Evolutionary conservation across 30 jellyfish, hydroid and myxozoan genomes (phyloP), one percentile per base, ranked within the genome.

Genomic region (Sanderia malayensis): DNA sequence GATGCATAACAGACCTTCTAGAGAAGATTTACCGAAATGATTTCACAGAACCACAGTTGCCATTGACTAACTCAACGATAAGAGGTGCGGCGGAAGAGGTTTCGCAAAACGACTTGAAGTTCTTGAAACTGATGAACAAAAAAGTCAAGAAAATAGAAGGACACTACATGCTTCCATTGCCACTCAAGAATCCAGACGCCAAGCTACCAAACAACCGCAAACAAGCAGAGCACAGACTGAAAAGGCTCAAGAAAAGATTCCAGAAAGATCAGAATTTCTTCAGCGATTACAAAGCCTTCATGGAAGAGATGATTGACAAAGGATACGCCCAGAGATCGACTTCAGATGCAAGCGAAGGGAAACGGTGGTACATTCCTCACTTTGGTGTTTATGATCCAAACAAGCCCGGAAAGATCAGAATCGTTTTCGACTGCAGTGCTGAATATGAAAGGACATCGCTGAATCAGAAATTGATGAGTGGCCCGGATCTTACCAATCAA

Each of bases 391-490:
- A 63, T 0, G 25, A 63, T 30, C 61, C 59, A 7, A 24, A 30
- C 58, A 63, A 63, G 34, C 75, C 75, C 25, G 59, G 59, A 8
- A 63, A 63, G 75, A 30, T 63, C 57, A 29, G 81, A 68, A 67
- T 68, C 13, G 81, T 68, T 18, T 68, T 68, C 74, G 81, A 68
- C 23, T 68, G 81, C 41, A 31, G 81, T 18, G 73, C 75, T 19
- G 76, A 68, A 37, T 68, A 44, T 31, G 30, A 37, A 6, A 76
- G 81, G 21, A 32, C 19, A 18, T 68, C 75, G 23, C 37, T 68
- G 75, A 27, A 27, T 27, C 28, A 62, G 34, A 24, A 63, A 13
- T 30, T 63, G 57, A 24, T 20, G 28, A 62, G 61, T 62, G 70
- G 75, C 34, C 75, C 75, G 13, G 75, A 63, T 34, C 18, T 63